phyloP scores from a whole-genome alignment of 37 sponge, comb jelly and placozoan species.

The Crambe crambe region DNA sequence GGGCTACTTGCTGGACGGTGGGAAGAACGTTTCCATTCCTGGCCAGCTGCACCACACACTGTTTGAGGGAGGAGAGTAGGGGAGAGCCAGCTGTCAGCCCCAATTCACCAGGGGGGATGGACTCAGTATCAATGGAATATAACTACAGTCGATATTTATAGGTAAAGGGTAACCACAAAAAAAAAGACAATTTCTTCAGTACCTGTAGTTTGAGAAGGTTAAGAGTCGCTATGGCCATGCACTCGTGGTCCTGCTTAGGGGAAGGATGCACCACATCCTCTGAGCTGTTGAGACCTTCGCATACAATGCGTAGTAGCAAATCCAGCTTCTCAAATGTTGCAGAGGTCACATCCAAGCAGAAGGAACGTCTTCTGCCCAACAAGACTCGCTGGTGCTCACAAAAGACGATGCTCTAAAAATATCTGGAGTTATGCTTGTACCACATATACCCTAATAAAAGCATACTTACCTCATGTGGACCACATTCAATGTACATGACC shows the following conservation, averaged over 20 bases:
- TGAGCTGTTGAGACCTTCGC: conserved; percentile 44
- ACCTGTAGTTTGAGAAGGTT: conserved; percentile 84
- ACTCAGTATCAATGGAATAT: conserved; percentile 69
- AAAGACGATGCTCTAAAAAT: conserved; percentile 68
- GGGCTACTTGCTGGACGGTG: conserved; percentile 85
- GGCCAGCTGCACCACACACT: conserved; percentile 81
- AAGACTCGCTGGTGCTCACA: conserved; percentile 27
- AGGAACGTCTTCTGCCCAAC: conserved; percentile 67
- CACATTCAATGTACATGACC: conserved; percentile 42
- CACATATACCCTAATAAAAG: neutral
- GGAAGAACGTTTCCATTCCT: conserved; percentile 55
- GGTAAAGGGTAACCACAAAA: neutral
- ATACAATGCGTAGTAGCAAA: conserved; percentile 62
- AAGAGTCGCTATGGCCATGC: conserved; percentile 79
- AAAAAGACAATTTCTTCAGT: neutral
- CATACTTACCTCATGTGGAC: conserved; percentile 46
- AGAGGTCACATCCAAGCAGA: conserved; percentile 74
- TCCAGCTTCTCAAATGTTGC: conserved; percentile 75
- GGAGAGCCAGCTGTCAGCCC: conserved; percentile 61
- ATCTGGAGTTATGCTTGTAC: neutral
- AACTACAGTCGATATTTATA: conserved; percentile 52
- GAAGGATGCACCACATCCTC: conserved; percentile 36
- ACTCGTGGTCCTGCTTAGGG: conserved; percentile 80
- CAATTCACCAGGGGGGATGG: conserved; percentile 36
- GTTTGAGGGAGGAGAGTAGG: conserved; percentile 82